phyloP scores from a whole-genome alignment of 2,113 vertebrate genomes.

The Mastomys coucha region DNA sequence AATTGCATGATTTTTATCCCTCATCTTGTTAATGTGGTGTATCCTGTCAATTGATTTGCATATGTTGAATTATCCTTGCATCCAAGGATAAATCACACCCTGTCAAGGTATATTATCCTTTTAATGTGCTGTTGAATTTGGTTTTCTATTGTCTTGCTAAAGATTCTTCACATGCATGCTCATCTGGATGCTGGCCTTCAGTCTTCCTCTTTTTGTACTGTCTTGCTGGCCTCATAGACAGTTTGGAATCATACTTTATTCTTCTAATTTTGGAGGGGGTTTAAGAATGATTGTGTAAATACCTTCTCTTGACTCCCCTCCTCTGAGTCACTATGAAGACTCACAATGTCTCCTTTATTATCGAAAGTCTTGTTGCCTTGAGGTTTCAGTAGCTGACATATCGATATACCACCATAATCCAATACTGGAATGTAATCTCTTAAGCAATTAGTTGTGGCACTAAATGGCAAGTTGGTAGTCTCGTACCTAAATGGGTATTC shows the following conservation, averaged over 20 bases:
- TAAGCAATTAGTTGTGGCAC: neutral
- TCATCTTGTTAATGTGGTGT: neutral
- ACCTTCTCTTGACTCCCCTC: neutral
- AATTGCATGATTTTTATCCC: neutral
- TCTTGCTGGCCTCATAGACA: neutral
- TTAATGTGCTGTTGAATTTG: neutral
- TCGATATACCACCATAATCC: neutral
- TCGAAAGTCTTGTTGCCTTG: neutral
- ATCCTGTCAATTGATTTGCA: neutral
- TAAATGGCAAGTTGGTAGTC: neutral
- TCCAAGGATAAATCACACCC: neutral
- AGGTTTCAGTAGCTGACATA: neutral
- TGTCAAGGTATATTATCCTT: neutral
- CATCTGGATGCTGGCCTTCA: neutral
- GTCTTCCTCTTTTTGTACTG: neutral
- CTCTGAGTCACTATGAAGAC: neutral
- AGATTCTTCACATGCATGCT: neutral
- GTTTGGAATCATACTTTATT: neutral
- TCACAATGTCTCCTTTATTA: neutral
- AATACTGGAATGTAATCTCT: conserved; percentile 25
- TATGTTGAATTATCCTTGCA: neutral
- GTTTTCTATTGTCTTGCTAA: conserved; percentile 12
- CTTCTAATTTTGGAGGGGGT: neutral
- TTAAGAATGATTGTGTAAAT: neutral
- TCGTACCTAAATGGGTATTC: neutral